Percentiles rank a stretch among this genome's conserved stretches.
Evolutionary conservation across 2,888 invertebrate species (phyloP).

Genomic region (Macroteleia sp.): DNA sequence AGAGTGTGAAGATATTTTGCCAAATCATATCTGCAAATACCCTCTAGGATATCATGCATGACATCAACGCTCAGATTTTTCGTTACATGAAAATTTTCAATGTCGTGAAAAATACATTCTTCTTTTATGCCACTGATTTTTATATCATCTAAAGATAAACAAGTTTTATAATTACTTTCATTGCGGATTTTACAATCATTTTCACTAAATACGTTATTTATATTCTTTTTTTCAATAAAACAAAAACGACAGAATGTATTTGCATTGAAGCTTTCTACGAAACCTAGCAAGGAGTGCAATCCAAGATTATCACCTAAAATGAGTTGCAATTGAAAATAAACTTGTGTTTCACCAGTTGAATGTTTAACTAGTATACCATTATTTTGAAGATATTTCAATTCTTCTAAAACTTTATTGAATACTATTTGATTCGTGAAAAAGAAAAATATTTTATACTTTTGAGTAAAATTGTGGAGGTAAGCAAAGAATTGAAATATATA

Average conservation of each 20-base stretch:
- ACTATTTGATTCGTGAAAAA: neutral
- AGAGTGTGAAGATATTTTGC: constrained; percentile 55
- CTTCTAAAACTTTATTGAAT: constrained; percentile 13
- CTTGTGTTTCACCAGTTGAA: neutral
- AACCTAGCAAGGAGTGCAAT: constrained; percentile 10
- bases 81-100: constrained; percentile 8
- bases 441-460: constrained; percentile 1
- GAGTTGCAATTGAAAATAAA: constrained; percentile 17
- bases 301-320: constrained; percentile 14
- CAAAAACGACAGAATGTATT: constrained; percentile 14
- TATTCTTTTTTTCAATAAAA: neutral
- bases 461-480: neutral
- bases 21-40: constrained; percentile 63
- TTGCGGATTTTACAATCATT: neutral
- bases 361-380: constrained; percentile 15
- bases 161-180: neutral
- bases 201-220: neutral
- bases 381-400: constrained; percentile 18
- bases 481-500: neutral
- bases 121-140: constrained; percentile 8
- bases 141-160: neutral
- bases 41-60: constrained; percentile 21
- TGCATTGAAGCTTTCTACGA: neutral
- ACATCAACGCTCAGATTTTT: constrained; percentile 3
- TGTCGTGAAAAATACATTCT: neutral